Percentiles rank a stretch among this genome's conserved stretches.
These are phyloP conservation scores for Erythrolamprus reginae DNA, from an alignment of 2,113 vertebrate genomes.

Conservation along the genomic window DNA sequence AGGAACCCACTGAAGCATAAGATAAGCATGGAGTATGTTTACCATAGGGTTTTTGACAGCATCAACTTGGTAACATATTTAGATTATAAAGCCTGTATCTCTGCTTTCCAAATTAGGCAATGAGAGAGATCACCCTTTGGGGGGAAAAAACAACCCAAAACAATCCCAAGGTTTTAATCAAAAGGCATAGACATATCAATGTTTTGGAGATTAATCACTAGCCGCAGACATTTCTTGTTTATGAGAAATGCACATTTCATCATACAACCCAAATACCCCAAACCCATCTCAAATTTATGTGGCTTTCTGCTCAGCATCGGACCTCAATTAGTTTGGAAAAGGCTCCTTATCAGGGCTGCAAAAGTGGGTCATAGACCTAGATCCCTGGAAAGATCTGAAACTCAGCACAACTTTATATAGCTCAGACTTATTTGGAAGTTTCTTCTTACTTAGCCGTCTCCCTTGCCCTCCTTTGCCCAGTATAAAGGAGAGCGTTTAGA, in stretches of 20 bases:
- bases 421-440: not conserved
- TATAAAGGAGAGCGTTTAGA: not conserved
- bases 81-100: not conserved
- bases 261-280: not conserved
- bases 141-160: not conserved
- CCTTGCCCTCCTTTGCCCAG: not conserved
- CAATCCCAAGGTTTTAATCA: not conserved
- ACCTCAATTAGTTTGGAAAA: not conserved
- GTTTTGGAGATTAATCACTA: conserved; percentile 28
- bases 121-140: not conserved
- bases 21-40: not conserved
- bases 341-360: not conserved
- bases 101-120: not conserved
- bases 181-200: conserved; percentile 6
- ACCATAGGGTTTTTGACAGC: not conserved
- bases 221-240: not conserved
- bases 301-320: not conserved
- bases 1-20: not conserved
- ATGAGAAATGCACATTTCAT: not conserved
- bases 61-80: not conserved
- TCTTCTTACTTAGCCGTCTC: not conserved
- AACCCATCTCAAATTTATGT: not conserved
- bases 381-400: not conserved
- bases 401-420: not conserved
- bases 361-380: not conserved